These are phyloP conservation scores for Hippocampus zosterae DNA, from an alignment of 2,113 vertebrate species.

Conservation along the genomic window DNA sequence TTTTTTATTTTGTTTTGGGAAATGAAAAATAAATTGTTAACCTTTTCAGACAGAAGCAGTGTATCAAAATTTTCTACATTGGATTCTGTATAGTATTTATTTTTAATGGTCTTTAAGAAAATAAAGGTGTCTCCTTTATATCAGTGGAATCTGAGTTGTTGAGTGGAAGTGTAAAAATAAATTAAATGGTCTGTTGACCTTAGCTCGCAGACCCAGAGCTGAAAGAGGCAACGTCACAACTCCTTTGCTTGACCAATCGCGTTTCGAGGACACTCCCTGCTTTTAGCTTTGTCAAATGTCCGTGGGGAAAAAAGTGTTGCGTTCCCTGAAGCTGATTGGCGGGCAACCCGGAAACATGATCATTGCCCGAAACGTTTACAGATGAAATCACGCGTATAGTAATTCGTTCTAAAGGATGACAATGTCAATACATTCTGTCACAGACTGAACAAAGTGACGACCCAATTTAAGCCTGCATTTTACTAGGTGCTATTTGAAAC, in stretches of 20 bases:
- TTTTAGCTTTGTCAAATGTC: too few relatives aligned
- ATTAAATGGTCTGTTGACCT: background rate
- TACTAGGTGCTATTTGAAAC: background rate
- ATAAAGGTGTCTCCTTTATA: slow-evolving; percentile 71
- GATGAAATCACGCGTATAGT: too few relatives aligned
- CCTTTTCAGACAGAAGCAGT: slow-evolving; percentile 72
- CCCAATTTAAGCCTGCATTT: background rate
- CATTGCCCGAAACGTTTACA: background rate
- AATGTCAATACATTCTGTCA: too few relatives aligned
- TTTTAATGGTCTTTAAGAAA: slow-evolving; percentile 79
- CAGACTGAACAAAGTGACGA: background rate
- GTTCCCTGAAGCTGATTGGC: too few relatives aligned
- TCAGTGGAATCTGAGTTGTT: slow-evolving; percentile 51
- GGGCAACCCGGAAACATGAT: background rate
- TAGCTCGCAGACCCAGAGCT: background rate
- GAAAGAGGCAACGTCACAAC: background rate
- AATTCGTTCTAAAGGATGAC: too few relatives aligned
- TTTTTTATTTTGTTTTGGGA: slow-evolving; percentile 57
- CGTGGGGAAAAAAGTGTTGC: too few relatives aligned
- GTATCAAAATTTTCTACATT: slow-evolving; percentile 78
- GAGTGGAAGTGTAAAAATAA: background rate
- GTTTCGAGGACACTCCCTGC: background rate
- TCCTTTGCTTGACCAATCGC: background rate
- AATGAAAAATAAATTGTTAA: slow-evolving; percentile 67
- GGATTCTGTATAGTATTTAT: slow-evolving; percentile 82